These are phyloP conservation scores for Nothobranchius furzeri DNA, from an alignment of 2,113 vertebrate species.

Conservation along the genomic window DNA sequence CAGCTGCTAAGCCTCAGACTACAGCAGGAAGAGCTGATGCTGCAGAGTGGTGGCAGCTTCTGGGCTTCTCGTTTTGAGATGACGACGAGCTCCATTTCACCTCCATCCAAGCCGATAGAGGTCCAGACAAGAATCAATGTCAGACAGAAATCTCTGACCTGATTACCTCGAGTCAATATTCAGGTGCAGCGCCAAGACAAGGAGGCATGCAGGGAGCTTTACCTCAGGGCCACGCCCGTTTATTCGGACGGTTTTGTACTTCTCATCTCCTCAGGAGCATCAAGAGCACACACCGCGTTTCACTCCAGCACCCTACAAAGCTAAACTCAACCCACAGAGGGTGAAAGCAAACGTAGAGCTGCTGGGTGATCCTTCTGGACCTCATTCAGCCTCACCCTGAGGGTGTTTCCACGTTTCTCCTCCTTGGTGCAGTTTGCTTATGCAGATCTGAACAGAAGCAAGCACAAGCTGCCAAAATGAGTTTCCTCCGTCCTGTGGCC, in stretches of 20 bases:
- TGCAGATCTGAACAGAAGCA: no score
- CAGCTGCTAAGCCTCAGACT: conserved; percentile 46
- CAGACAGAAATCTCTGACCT: conserved; percentile 58
- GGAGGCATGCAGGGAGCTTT: conserved; percentile 57
- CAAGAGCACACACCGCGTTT: background rate
- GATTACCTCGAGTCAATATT: conserved; percentile 64
- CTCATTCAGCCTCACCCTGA: no score
- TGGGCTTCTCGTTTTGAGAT: background rate
- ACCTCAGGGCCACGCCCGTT: conserved; percentile 61
- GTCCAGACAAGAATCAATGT: conserved; percentile 55
- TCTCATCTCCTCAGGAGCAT: background rate
- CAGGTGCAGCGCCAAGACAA: conserved; percentile 38
- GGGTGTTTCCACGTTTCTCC: no score
- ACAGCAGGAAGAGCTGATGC: conserved; percentile 21
- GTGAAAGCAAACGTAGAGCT: no score
- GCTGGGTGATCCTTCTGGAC: no score
- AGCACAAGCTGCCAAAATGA: no score
- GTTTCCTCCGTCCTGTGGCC: no score
- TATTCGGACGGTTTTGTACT: conserved; percentile 19
- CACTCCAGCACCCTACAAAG: background rate
- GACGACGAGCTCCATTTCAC: conserved; percentile 12
- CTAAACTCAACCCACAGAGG: no score
- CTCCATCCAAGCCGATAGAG: conserved; percentile 19
- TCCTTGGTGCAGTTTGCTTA: no score
- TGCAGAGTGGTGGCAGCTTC: conserved; percentile 1